Base-by-base conservation (phyloP, 1,140 invertebrate genomes). In the Procambarus clarkii region DNA sequence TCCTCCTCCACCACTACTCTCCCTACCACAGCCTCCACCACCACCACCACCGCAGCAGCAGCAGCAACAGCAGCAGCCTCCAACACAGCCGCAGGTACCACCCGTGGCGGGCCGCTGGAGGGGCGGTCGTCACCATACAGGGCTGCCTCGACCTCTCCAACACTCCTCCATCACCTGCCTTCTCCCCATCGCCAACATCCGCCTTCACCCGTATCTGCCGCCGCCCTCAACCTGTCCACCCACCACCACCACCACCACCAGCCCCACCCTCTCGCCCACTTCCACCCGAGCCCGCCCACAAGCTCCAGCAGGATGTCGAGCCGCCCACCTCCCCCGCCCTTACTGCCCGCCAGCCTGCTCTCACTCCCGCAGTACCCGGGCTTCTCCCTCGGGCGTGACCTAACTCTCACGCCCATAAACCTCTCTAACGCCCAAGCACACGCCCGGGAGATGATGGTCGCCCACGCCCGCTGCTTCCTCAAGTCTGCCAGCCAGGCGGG, bases 11-110 rank as follows among this genome's bases (percentile, higher is more conserved):
- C 54, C 69, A 74, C 84, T 54, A 48, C 80, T 34, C 71, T 91
- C 71, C 85, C 88, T 34, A 92, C 88, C 54, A 80, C 93, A 45
- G 88, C 92, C 88, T 91, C 86, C 93, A 86, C 92, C 91, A 80
- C 91, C 81, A 85, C 89, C 90, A 77, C 64, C 60, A 82, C 77
- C 78, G 13, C 87, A 21, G 87, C 60, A 2, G 58, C 60, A 74
- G 1, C 87, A 60, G 60, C 34, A 78, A 8, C 69, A 34, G 0
- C 86, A 58, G 58, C n/a, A 77, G 7, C 69, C 84, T 8, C 69
- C 84, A 50, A 54, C 45, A 82, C 50, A 24, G 69, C 34, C 77
- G 83, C 48, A 81, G 86, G 79, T 91, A 80, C 88, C 93, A 86
- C 77, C 92, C 92, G 13, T 92, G 88, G 88, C 64, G 88, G 24